phyloP scores from a whole-genome alignment of 2,797 vertebrate species.

The Bovichtus variegatus region DNA sequence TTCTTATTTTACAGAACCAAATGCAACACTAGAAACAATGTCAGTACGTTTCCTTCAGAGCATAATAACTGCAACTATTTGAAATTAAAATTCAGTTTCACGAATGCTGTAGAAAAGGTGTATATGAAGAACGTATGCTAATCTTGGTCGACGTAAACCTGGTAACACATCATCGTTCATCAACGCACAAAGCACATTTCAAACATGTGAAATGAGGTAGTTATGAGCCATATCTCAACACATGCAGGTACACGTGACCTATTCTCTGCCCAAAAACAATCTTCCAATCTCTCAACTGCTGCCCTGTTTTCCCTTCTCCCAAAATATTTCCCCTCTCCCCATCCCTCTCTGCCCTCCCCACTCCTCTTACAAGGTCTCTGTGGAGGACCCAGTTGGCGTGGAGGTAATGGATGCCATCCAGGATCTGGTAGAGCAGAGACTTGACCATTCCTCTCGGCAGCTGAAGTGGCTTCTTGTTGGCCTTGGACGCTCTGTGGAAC shows the following conservation, averaged over 20 bases:
- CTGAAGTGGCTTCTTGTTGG: constrained; percentile 99
- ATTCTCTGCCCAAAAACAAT: constrained; percentile 17
- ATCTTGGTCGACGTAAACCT: neutral
- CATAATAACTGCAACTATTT: neutral
- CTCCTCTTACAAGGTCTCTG: constrained; percentile 97
- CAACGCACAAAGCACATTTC: neutral
- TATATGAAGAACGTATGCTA: neutral
- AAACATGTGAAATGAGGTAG: neutral
- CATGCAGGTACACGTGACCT: neutral
- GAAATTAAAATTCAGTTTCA: neutral
- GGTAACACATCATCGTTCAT: neutral
- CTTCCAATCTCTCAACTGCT: constrained; percentile 31
- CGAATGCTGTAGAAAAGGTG: neutral
- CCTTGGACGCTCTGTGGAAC: constrained; percentile 99
- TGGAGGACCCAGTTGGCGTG: constrained; percentile 99
- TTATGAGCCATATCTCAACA: constrained; percentile 20
- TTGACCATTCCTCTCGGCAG: constrained; percentile 99
- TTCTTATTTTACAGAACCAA: neutral
- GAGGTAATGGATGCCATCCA: constrained; percentile 99
- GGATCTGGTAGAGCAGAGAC: constrained; percentile 99
- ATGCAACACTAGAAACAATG: neutral
- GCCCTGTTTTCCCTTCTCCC: constrained; percentile 37
- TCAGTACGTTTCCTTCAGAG: neutral
- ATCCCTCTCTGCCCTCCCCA: constrained; percentile 13
- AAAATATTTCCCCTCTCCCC: constrained; percentile 34